These are phyloP conservation scores for Magallana ariakensis DNA, from an alignment of 1,140 invertebrate species.

Conservation along the genomic window DNA sequence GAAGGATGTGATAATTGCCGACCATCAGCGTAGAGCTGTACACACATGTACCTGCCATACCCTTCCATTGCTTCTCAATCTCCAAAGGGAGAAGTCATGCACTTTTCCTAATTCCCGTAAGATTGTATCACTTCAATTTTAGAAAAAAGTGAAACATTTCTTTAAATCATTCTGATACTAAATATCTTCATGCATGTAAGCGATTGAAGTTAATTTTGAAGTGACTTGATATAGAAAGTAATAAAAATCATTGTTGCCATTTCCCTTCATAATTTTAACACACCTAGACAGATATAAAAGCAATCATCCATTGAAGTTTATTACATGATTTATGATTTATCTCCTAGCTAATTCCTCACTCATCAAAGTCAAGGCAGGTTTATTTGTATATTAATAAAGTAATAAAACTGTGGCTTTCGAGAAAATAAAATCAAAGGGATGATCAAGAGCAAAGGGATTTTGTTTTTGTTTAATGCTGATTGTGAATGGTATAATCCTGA, in stretches of 20 bases:
- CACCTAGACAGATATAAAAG: slow-evolving; percentile 2
- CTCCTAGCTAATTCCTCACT: slow-evolving; percentile 9
- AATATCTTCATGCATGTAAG: neutral
- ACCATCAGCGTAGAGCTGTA: neutral
- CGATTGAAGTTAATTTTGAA: neutral
- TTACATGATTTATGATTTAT: neutral
- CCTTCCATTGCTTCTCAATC: too few species aligned
- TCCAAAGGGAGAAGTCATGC: too few species aligned
- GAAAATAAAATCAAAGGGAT: too few species aligned
- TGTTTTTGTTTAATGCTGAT: too few species aligned
- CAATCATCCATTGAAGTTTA: slow-evolving; percentile 23
- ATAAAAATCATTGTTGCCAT: neutral
- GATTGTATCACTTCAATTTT: too few species aligned
- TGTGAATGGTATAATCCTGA: too few species aligned
- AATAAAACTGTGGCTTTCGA: neutral
- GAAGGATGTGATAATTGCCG: slow-evolving; percentile 9
- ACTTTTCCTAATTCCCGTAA: too few species aligned
- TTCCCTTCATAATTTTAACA: slow-evolving; percentile 3
- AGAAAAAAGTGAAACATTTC: too few species aligned
- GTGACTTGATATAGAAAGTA: neutral
- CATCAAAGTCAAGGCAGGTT: neutral
- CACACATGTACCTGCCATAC: too few species aligned
- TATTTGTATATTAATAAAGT: neutral
- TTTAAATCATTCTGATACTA: too few species aligned
- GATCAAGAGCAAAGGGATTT: too few species aligned